Evolutionary conservation across 2,888 invertebrate genomes (phyloP), one percentile per base, ranked within the genome.

Genomic region (Melanostoma mellinum): DNA sequence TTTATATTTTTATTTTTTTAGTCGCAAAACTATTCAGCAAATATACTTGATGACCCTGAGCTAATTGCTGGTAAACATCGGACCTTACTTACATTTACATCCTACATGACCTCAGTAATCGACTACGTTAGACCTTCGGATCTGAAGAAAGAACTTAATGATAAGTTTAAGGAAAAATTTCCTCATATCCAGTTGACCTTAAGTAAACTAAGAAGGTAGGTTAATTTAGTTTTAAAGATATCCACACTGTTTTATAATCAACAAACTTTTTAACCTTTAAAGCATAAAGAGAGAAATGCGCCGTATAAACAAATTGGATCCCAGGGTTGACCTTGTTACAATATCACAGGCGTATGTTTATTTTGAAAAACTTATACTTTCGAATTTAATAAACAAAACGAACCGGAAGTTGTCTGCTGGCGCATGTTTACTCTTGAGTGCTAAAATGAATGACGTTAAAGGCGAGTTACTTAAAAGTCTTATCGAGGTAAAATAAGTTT

Each of bases 331-430:
- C 92, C 92, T 98, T 78, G 92, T 98, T 81, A 97, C 97, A 0
- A 96, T 99, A 20, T 98, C 99, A 20, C 98, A 98, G 90, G 97
- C 98, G 0, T 99, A 98, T 89, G 99, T 99, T n/a, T 99, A 98
- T 92, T 99, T 99, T 91, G 99, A 99, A 91, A 98, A 98, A 90
- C 92, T 99, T 69, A 98, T 99, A 87, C 93, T 98, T 63, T 96
- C 96, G 86, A 96, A 96, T 89, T 92, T 98, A 79, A 97, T 99
- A 63, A 98, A 97, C 89, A 99, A 99, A 91, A 95, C 95, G 89
- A 99, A 99, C 90, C 94, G 99, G 55, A 99, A 99, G 92, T 92
- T 98, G 76, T 98, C 98, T 90, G 98, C 99, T 10, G 99, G 98
- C 48, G 98, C 98, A 9, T 98, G 98, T 90, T 93, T 99, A 71